Evolutionary conservation across 2,888 invertebrate genomes (phyloP).

Genomic region (Caenorhabditis sinica): DNA sequence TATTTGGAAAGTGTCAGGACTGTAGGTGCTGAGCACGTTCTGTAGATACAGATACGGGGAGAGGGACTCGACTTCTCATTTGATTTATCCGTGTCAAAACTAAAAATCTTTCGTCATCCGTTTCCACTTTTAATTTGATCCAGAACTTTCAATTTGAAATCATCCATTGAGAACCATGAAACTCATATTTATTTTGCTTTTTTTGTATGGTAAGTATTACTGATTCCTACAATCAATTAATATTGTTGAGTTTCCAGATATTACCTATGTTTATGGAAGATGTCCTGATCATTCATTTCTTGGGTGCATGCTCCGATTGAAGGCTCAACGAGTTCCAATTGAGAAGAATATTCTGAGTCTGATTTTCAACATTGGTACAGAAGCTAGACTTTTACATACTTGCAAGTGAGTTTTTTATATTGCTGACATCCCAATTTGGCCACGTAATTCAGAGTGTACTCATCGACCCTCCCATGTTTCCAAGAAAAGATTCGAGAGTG

Average conservation of each 20-base stretch:
- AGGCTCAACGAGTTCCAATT: conserved; percentile 80
- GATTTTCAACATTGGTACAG: conserved; percentile 79
- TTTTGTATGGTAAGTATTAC: conserved; percentile 32
- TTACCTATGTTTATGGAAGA: not conserved
- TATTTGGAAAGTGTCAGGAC: conserved; percentile 69
- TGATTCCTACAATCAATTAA: not conserved
- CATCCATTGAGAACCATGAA: not conserved
- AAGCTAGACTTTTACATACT: conserved; percentile 81
- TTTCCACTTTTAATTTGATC: not conserved
- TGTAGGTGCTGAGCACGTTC: conserved; percentile 55
- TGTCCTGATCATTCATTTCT: conserved; percentile 81
- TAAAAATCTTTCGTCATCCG: not conserved
- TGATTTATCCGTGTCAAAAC: conserved; percentile 56
- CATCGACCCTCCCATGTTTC: conserved; percentile 81
- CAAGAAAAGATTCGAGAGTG: conserved; percentile 80
- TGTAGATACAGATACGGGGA: conserved; percentile 27
- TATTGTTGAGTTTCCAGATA: conserved; percentile 9
- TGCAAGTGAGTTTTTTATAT: conserved; percentile 76
- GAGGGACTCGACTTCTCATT: conserved; percentile 33
- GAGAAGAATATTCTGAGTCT: conserved; percentile 81
- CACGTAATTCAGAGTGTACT: conserved; percentile 76
- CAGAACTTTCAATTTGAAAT: not conserved
- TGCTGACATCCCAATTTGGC: not conserved
- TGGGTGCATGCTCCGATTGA: conserved; percentile 80
- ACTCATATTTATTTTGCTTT: conserved; percentile 39